phyloP scores from a whole-genome alignment of 1,140 invertebrate genomes.

The Galleria mellonella region DNA sequence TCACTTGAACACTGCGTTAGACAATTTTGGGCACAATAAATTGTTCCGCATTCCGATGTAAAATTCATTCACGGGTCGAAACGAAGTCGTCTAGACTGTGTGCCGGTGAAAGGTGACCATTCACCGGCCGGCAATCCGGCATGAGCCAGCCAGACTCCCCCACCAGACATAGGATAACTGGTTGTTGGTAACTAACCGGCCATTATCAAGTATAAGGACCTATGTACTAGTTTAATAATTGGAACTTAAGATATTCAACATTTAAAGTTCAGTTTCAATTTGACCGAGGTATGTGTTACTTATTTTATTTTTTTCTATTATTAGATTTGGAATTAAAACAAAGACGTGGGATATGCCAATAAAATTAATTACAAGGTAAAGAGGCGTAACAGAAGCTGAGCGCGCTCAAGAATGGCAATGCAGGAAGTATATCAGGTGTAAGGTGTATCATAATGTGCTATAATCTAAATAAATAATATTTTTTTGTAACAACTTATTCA shows the following conservation, averaged over 20 bases:
- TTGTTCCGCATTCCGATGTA: conserved; percentile 66
- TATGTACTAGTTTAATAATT: conserved; percentile 20
- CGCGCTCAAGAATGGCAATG: no score
- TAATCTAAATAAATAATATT: no score
- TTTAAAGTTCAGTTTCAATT: no score
- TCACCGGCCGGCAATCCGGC: conserved; percentile 47
- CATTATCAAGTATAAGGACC: conserved; percentile 27
- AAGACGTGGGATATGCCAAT: no score
- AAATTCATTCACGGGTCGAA: conserved; percentile 63
- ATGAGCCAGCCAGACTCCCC: conserved; percentile 28
- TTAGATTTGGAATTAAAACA: no score
- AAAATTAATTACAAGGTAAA: no score
- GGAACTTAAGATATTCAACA: conserved; percentile 9
- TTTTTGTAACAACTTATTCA: no score
- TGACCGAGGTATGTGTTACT: no score
- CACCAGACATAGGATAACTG: conserved; percentile 14
- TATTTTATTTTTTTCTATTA: no score
- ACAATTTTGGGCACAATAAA: conserved; percentile 48
- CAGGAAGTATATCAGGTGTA: no score
- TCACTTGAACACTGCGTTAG: conserved; percentile 29
- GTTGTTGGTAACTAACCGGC: conserved; percentile 17
- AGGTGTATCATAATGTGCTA: no score
- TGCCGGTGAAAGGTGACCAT: conserved; percentile 71
- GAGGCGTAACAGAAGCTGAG: no score
- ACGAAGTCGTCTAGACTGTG: conserved; percentile 60